Evolutionary conservation across 2,888 invertebrate species (phyloP).

Genomic region (Lomographa bimaculata): DNA sequence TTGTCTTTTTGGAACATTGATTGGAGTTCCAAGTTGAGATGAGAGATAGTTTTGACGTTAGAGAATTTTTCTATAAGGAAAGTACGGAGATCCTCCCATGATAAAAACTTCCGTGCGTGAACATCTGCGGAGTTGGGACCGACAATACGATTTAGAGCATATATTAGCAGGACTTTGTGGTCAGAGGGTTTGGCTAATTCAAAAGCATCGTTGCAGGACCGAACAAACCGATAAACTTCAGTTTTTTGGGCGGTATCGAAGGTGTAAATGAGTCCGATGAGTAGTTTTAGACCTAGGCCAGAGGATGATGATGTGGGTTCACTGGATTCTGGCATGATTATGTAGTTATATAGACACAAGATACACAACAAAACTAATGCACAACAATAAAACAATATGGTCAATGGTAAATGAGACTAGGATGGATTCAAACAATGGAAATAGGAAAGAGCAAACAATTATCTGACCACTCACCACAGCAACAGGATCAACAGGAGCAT

Average conservation of each 20-base stretch:
- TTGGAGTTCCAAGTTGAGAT: neutral
- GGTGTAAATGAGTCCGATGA: neutral
- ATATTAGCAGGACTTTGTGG: neutral
- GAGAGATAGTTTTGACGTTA: neutral
- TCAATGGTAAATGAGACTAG: too few relatives aligned
- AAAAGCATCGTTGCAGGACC: neutral
- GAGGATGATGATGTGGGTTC: neutral
- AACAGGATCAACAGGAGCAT: constrained; percentile 3
- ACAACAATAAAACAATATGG: too few relatives aligned
- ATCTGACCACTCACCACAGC: neutral
- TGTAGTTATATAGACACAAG: neutral
- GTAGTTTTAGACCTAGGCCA: neutral
- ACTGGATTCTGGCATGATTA: too few relatives aligned
- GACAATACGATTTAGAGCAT: neutral
- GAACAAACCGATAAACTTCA: neutral
- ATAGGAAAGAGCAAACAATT: neutral
- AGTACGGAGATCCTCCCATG: neutral
- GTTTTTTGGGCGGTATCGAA: neutral
- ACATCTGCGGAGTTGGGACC: neutral
- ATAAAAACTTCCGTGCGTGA: neutral
- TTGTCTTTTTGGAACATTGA: neutral
- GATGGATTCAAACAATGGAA: too few relatives aligned
- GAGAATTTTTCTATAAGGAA: neutral
- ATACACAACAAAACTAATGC: too few relatives aligned
- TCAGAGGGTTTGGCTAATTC: neutral